phyloP scores from a whole-genome alignment of 2,888 invertebrate genomes.

The Phania funesta region DNA sequence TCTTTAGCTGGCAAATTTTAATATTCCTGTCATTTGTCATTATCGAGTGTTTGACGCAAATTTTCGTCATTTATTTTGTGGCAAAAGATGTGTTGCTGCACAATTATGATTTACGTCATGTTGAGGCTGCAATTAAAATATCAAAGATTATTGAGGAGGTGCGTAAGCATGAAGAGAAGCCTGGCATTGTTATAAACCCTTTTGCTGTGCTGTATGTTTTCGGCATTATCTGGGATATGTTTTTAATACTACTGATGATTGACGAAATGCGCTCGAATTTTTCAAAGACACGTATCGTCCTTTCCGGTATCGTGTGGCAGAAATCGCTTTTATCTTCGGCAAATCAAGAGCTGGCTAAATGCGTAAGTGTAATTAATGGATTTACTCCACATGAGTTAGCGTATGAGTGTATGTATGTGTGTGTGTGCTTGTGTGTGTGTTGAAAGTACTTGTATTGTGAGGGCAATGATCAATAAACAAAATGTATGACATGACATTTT shows the following conservation, averaged over 20 bases:
- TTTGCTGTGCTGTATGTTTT: slow-evolving; percentile 45
- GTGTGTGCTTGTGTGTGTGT: too few species aligned
- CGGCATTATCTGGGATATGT: slow-evolving; percentile 65
- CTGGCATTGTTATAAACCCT: slow-evolving; percentile 35
- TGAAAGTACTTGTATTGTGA: background rate
- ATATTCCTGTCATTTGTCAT: slow-evolving; percentile 71
- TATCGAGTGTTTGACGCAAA: slow-evolving; percentile 71
- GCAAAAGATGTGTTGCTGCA: slow-evolving; percentile 49
- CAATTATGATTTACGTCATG: background rate
- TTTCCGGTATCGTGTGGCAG: slow-evolving; percentile 19
- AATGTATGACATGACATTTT: too few species aligned
- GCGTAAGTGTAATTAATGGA: slow-evolving; percentile 31
- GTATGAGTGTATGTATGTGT: too few species aligned
- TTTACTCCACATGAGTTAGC: background rate
- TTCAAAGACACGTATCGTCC: slow-evolving; percentile 38
- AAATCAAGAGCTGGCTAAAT: slow-evolving; percentile 33
- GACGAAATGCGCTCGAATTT: slow-evolving; percentile 59
- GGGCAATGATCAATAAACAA: too few species aligned
- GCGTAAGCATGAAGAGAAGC: background rate
- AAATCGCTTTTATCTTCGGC: slow-evolving; percentile 44
- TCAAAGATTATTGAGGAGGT: background rate
- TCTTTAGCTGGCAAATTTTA: slow-evolving; percentile 71
- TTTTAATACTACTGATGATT: slow-evolving; percentile 61
- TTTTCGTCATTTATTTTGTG: slow-evolving; percentile 74
- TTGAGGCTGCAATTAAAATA: background rate